Conservation (phyloP, 2,113 vertebrate species). For the Protobothrops mucrosquamatus region DNA sequence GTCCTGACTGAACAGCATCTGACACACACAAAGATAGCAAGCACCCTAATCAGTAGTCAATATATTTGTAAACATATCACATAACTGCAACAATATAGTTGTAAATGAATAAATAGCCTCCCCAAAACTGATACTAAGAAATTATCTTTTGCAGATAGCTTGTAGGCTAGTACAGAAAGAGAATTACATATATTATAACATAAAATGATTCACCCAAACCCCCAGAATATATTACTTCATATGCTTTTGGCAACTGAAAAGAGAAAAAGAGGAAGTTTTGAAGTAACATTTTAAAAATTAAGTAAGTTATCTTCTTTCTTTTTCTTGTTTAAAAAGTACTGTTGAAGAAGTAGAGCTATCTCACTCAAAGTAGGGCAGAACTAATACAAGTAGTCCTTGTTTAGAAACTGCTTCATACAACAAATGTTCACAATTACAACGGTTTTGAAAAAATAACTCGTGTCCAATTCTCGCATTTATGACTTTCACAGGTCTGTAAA, state of each 20-base stretch:
- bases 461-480: neutral
- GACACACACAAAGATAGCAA: constrained; percentile 25
- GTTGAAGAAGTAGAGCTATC: neutral
- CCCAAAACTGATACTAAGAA: neutral
- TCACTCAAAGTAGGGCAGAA: neutral
- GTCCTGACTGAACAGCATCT: constrained; percentile 81
- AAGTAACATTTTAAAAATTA: neutral
- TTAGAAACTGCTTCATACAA: neutral
- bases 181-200: neutral
- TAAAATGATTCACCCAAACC: neutral
- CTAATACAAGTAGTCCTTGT: neutral
- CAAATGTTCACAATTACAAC: neutral
- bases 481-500: neutral
- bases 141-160: neutral
- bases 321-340: neutral
- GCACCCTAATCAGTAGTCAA: neutral
- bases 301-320: neutral
- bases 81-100: neutral
- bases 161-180: neutral
- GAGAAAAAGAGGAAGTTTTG: neutral
- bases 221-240: neutral
- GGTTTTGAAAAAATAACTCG: neutral
- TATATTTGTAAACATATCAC: neutral
- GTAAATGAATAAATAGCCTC: neutral
- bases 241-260: neutral